Percentiles rank a stretch among this genome's conserved stretches.
Evolutionary conservation across 2,113 vertebrate genomes (phyloP).

Genomic region (Dicrurus megarhynchus): DNA sequence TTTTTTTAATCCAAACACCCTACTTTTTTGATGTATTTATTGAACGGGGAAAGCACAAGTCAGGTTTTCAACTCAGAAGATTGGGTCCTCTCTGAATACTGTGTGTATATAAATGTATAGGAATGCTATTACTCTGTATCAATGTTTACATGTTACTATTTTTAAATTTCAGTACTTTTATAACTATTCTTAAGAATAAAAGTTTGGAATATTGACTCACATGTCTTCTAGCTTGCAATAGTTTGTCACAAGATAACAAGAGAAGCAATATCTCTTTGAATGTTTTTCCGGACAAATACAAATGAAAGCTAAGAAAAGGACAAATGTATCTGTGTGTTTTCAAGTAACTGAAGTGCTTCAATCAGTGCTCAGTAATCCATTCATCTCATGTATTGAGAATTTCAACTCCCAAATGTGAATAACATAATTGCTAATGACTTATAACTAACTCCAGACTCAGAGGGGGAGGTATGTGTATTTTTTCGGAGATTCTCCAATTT

Average conservation of each 20-base stretch:
- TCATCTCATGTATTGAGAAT: slow-evolving; percentile 5
- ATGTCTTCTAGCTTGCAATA: slow-evolving; percentile 82
- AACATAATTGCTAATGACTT: background rate
- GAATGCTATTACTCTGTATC: slow-evolving; percentile 79
- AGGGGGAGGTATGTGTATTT: slow-evolving; percentile 40
- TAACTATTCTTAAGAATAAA: slow-evolving; percentile 84
- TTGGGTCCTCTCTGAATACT: slow-evolving; percentile 63
- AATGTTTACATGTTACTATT: slow-evolving; percentile 95
- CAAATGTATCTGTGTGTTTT: background rate
- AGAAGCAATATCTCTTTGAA: slow-evolving; percentile 83
- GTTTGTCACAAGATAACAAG: slow-evolving; percentile 71
- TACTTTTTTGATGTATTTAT: slow-evolving; percentile 66
- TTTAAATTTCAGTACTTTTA: slow-evolving; percentile 95
- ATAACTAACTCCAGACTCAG: background rate
- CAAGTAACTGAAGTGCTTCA: slow-evolving; percentile 37
- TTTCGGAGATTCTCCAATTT: slow-evolving; percentile 56
- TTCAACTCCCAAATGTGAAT: slow-evolving; percentile 19
- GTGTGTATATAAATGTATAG: slow-evolving; percentile 75
- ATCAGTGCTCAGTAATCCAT: background rate
- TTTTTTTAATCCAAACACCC: background rate
- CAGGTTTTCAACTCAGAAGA: slow-evolving; percentile 71
- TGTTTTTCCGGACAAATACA: slow-evolving; percentile 70
- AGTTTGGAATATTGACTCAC: slow-evolving; percentile 81
- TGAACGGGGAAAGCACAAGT: slow-evolving; percentile 75
- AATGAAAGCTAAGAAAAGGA: slow-evolving; percentile 5